These are phyloP conservation scores for Spodoptera frugiperda DNA, from an alignment of 1,140 invertebrate species.

Conservation along the genomic window DNA sequence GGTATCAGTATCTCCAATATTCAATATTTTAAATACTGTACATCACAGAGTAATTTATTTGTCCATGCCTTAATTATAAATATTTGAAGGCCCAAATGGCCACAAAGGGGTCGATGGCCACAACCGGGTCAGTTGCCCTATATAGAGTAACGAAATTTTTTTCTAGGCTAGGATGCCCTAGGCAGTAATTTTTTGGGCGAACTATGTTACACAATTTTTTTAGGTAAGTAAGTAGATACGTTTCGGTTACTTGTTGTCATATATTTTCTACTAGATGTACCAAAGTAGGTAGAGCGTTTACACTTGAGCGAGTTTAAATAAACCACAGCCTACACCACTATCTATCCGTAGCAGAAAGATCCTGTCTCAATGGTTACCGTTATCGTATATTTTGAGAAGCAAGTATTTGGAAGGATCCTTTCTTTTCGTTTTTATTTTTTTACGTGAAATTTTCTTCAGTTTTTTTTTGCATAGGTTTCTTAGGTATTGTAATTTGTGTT, in stretches of 20 bases:
- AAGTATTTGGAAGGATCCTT: background rate
- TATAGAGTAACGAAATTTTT: too few species aligned
- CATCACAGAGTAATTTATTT: too few species aligned
- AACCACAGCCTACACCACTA: background rate
- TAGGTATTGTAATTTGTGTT: too few species aligned
- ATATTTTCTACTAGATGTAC: slow-evolving; percentile 16
- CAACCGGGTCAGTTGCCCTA: too few species aligned
- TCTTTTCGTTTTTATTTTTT: slow-evolving; percentile 8
- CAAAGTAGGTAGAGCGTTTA: background rate
- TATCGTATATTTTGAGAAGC: background rate
- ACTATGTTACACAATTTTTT: too few species aligned
- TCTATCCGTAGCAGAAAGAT: background rate
- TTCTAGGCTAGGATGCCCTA: too few species aligned
- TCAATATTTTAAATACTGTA: too few species aligned
- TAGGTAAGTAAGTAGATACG: background rate
- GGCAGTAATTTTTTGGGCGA: too few species aligned
- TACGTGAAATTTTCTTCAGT: background rate
- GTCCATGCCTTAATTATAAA: too few species aligned
- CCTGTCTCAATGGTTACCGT: background rate
- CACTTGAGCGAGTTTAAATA: slow-evolving; percentile 6
- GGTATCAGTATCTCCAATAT: too few species aligned
- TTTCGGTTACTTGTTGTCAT: background rate
- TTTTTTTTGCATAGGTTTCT: background rate
- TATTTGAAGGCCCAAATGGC: too few species aligned
- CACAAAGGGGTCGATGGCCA: too few species aligned